Conservation (phyloP, 2,888 invertebrate species). For the Choreutis nemorana region DNA sequence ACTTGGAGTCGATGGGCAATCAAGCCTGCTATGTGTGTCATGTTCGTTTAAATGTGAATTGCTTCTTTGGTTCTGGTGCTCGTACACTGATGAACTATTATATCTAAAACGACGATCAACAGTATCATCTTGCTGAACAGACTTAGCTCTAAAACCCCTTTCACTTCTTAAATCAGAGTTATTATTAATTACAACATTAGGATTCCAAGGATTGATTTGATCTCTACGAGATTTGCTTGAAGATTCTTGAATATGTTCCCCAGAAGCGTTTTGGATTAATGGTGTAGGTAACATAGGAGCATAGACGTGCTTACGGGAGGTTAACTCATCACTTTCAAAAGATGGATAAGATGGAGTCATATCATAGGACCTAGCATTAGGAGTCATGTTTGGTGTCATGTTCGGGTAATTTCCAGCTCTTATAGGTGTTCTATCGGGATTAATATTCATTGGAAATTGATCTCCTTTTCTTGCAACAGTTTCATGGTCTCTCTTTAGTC, state of each 20-base stretch:
- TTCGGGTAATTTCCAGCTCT: conserved; percentile 12
- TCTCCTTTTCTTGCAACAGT: conserved; percentile 15
- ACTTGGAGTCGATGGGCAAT: conserved; percentile 4
- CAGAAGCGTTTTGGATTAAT: conserved; percentile 13
- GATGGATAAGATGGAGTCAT: conserved; percentile 26
- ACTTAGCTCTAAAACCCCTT: no score
- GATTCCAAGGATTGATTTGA: no score
- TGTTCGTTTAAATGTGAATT: no score
- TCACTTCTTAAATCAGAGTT: no score
- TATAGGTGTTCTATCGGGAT: conserved; percentile 19
- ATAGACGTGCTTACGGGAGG: conserved; percentile 36
- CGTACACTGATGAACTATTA: no score
- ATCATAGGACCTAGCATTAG: conserved; percentile 26
- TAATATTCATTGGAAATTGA: conserved; percentile 17
- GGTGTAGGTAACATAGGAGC: conserved; percentile 29
- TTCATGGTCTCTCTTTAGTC: conserved; percentile 29
- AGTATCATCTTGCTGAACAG: no score
- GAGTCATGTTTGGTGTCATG: conserved; percentile 16
- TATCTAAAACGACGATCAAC: no score
- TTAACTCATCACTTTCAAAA: conserved; percentile 26
- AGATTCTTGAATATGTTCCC: conserved; percentile 17
- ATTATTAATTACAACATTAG: no score
- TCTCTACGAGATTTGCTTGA: no score
- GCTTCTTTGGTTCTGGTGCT: no score
- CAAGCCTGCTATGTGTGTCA: not conserved